Evolutionary conservation across 2,797 vertebrate genomes (phyloP).

Genomic region (Pelochelys cantorii): DNA sequence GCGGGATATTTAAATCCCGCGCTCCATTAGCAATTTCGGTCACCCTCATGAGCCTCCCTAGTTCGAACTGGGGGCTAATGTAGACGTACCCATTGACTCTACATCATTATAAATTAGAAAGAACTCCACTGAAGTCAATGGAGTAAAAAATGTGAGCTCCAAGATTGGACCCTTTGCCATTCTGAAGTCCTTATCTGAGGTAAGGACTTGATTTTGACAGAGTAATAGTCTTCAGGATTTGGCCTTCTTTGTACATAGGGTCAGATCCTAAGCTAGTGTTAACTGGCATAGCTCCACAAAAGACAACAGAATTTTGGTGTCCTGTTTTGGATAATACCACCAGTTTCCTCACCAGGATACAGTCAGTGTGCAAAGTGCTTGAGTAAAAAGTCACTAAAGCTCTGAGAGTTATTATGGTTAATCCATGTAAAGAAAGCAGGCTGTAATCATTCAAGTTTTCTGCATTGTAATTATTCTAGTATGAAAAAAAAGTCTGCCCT

Average conservation of each 20-base stretch:
- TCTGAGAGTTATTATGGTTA: neutral
- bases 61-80: no score
- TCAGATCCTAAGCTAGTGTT: neutral
- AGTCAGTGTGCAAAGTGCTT: slow-evolving; percentile 20
- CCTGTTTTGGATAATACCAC: neutral
- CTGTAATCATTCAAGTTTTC: neutral
- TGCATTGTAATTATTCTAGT: neutral
- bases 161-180: neutral
- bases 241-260: neutral
- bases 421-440: no score
- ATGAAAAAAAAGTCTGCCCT: neutral
- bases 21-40: no score
- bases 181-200: fast-evolving
- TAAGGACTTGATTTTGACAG: neutral
- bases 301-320: neutral
- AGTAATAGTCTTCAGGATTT: neutral
- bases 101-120: neutral
- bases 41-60: no score
- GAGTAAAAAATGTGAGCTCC: neutral
- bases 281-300: fast-evolving
- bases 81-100: neutral
- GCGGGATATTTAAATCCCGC: no score
- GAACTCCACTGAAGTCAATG: neutral
- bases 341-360: slow-evolving; percentile 39
- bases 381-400: neutral